A percentile compares a stretch with the other conserved stretches of the same genome.
phyloP scores from a whole-genome alignment of 2,797 vertebrate genomes.

The Arctocebus calabarensis region DNA sequence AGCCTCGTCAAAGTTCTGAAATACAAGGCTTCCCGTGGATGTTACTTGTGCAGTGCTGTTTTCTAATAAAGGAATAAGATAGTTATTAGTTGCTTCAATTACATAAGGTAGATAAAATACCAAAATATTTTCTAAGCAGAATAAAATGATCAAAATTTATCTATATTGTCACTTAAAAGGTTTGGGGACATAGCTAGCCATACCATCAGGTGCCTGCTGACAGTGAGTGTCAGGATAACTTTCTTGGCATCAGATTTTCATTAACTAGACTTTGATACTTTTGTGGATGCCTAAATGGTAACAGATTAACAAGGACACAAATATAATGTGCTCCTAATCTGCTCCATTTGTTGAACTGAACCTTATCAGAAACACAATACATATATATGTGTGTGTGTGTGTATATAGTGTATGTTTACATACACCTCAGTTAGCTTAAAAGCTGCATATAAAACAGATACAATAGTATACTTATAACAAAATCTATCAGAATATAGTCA shows the following conservation, averaged over 20 bases:
- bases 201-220: neutral
- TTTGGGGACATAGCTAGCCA: neutral
- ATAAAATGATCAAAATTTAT: neutral
- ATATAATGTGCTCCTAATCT: neutral
- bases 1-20: constrained; percentile 78
- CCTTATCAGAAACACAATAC: neutral
- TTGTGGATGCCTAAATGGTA: neutral
- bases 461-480: neutral
- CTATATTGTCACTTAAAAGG: neutral
- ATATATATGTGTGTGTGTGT: neutral
- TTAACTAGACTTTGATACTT: neutral
- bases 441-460: neutral
- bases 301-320: neutral
- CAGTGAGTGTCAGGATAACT: neutral
- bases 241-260: neutral
- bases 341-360: neutral
- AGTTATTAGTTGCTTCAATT: constrained; percentile 45
- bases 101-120: neutral
- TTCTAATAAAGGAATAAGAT: constrained; percentile 74
- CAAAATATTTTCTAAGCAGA: neutral
- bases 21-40: constrained; percentile 82
- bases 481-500: neutral
- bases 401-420: neutral
- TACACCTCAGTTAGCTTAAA: neutral
- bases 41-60: constrained; percentile 80